Evolutionary conservation across 2,113 vertebrate genomes (phyloP), one percentile per base, ranked within the genome.

Genomic region (Trichomycterus rosablanca): DNA sequence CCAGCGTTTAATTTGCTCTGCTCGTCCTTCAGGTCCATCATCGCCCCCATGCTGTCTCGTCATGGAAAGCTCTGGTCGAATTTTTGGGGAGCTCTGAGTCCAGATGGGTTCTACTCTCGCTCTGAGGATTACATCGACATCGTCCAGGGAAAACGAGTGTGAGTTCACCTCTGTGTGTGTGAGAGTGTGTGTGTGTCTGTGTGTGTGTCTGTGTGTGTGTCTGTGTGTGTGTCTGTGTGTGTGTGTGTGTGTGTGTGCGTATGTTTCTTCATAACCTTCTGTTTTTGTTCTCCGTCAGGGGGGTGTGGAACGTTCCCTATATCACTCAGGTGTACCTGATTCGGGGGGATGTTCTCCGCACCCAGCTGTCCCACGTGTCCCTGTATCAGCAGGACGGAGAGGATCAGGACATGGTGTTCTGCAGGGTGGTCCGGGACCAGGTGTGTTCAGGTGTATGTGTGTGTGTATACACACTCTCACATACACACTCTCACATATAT

Each of bases 61-160:
- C 82, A 83, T 0, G 88, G 88, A 3, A 89, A 89, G 65, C 84
- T 90, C 20, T 90, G 89, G 89, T 89, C 87, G 16, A 90, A 90
- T 66, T 90, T 90, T 72, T 90, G 89, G 89, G 89, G 89, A 0
- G 87, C 88, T 1, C 63, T 89, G 66, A 89, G 87, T 72, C 77
- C 86, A 0, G 87, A 89, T 0, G 86, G 86, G 0, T 90, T 83
- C 63, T 90, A 90, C 1, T 82, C 86, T 0, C 84, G 89, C 15
- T 84, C 89, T 0, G 88, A 90, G 63, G 89, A 90, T 69, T 90
- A 90, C 1, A 88, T 89, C 20, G 89, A 90, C 37, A 72, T 90
- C 15, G 88, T 90, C 5, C 88, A 89, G 75, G 77, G 80, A 48
- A 89, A 88, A 71, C 80, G 89, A 55, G 67, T 81, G 89, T 90